Base-by-base conservation (phyloP, 2,888 invertebrate genomes). In the Hypomecis punctinalis region DNA sequence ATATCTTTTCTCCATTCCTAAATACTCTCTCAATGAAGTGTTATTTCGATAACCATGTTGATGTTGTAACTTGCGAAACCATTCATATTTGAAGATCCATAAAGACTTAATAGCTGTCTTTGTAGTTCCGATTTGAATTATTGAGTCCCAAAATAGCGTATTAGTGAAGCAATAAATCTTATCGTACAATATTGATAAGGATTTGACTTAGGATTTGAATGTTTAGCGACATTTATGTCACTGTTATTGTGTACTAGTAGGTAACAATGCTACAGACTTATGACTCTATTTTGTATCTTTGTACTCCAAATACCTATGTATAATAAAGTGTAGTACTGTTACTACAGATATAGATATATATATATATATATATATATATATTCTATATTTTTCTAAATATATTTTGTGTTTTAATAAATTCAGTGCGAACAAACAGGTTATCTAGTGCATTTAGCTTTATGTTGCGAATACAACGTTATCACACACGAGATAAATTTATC, bases 381-480 rank as follows among this genome's bases (percentile, higher is more conserved):
- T 36, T n/a, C 1, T 2, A n/a, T n/a, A 5, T 36, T 3, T 43
- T 5, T 43, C 6, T 11, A 39, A 23, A 23, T 23, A 23, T 23
- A 39, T 48, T n/a, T 48, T 5, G 10, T 8, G 35, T 35, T 35
- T 35, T 11, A 11, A 37, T 13, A 37, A 13, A 9, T 11, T 37
- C 37, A 11, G 5, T 51, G 36, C 7, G n/a, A 43, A 40, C n/a
- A 5, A 42, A 35, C 42, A 23, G 43, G 43, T 54, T 54, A 54
- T 54, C 43, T 54, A 11, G 43, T 35, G 43, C 49, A 51, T 51
- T 48, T 35, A n/a, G 48, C 6, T 35, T 43, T 54, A 43, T n/a
- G 42, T 8, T 42, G 43, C 33, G 43, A 9, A 43, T 43, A 54
- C 13, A 43, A 9, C 11, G 33, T 35, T 43, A 54, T 43, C 54